Evolutionary conservation across 2,113 vertebrate species (phyloP).

Genomic region (Dicrurus megarhynchus): DNA sequence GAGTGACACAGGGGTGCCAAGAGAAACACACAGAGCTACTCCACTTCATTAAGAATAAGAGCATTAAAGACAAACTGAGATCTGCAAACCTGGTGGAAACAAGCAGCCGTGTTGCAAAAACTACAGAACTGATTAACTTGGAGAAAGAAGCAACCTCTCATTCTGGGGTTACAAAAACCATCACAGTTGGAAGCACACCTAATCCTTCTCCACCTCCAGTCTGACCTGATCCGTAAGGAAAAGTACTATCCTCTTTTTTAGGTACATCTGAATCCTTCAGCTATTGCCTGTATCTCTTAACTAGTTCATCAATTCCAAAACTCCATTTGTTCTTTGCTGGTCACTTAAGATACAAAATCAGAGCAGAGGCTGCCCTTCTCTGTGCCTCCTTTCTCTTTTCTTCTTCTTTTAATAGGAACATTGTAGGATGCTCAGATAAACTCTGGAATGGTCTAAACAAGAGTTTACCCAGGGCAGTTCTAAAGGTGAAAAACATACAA

Average conservation of each 20-base stretch:
- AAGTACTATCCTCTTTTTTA: not conserved
- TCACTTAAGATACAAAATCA: not conserved
- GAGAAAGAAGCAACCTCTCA: not conserved
- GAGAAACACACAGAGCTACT: not conserved
- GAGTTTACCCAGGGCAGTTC: not conserved
- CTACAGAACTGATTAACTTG: not conserved
- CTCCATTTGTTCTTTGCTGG: not conserved
- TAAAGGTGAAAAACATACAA: not conserved
- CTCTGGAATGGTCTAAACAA: not conserved
- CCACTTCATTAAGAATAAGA: not conserved
- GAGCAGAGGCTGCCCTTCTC: not conserved
- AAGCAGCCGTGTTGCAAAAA: fast-evolving
- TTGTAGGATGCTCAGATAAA: not conserved
- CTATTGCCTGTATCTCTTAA: not conserved
- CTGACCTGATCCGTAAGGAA: not conserved
- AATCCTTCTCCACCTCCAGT: not conserved
- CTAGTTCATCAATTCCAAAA: not conserved
- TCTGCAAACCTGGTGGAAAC: not conserved
- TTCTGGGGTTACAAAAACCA: not conserved
- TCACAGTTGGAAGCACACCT: not conserved
- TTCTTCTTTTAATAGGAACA: not conserved
- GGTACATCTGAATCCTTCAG: not conserved
- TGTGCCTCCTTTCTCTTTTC: not conserved
- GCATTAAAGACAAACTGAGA: not conserved
- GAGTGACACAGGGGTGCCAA: not conserved